Evolutionary conservation across 2,113 vertebrate species (phyloP).

Genomic region (Stigmatopora argus): DNA sequence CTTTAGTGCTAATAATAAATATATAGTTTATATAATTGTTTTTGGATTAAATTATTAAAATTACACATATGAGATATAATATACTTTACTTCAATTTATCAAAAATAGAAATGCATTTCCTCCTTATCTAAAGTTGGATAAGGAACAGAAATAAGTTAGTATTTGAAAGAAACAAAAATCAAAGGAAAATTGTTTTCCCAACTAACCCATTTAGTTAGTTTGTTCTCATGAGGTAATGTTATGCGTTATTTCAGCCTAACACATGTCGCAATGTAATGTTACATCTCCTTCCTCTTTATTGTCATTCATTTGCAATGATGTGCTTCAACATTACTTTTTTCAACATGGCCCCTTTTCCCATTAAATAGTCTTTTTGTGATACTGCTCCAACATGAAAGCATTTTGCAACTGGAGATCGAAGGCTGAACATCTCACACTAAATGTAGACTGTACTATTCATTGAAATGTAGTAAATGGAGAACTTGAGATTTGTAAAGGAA

Average conservation of each 20-base stretch:
- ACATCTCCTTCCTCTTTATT: neutral
- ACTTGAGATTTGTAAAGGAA: too few species aligned
- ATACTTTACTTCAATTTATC: constrained; percentile 34
- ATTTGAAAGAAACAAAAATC: constrained; percentile 15
- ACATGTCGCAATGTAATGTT: neutral
- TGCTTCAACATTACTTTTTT: constrained; percentile 31
- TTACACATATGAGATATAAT: neutral
- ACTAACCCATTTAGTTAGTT: neutral
- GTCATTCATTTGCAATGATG: constrained; percentile 19
- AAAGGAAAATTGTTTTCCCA: neutral
- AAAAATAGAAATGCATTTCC: constrained; percentile 43
- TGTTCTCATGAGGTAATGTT: neutral
- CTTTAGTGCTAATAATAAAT: too few species aligned
- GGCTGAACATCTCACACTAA: neutral
- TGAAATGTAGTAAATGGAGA: neutral
- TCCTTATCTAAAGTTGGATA: constrained; percentile 13
- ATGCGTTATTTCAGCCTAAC: neutral
- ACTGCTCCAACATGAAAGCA: constrained; percentile 2
- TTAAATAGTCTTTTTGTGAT: constrained; percentile 17
- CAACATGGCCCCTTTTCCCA: constrained; percentile 29
- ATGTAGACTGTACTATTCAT: neutral
- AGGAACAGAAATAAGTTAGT: constrained; percentile 18
- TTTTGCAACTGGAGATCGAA: constrained; percentile 1
- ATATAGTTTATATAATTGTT: too few species aligned
- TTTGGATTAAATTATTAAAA: neutral